Evolutionary conservation across 1,140 invertebrate species (phyloP), one percentile per base, ranked within the genome.

Genomic region (Philotrypesis tridentata): DNA sequence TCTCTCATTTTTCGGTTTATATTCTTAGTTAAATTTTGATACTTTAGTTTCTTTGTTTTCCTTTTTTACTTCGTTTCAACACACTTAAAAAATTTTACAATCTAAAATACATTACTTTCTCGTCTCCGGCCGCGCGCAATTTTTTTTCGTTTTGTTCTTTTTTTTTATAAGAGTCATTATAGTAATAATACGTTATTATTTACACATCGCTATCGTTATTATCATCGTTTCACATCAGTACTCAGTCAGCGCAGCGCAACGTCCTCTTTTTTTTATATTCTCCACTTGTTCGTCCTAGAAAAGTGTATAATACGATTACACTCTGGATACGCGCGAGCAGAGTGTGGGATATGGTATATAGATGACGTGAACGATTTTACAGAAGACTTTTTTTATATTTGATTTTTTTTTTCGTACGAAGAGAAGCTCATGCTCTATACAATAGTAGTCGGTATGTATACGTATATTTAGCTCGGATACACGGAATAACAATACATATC

Each of bases 81-180:
- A 70, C 43, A 71, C 31, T 79, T 79, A 71, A 71, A 79, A 78
- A 79, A 68, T 78, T 70, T 25, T 12, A n/a, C 25, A 71, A 79
- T 79, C 77, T 79, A 71, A 79, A 55, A 40, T 79, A 71, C 48
- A 8, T 79, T 79, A 79, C 29, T 71, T 72, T 61, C 48, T 55
- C 48, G 48, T 37, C 33, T 37, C 2, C 43, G 43, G 14, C 17
- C 17, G 17, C 17, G n/a, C n/a, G n/a, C n/a, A n/a, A 48, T 14
- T 2, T 17, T 48, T 48, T 17, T 48, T 17, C 43, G 43, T 37
- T 37, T 37, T 37, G 3, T 37, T 37, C 33, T 37, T 37, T 37
- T 37, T 37, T 37, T 9, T 37, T 9, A 9, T 37, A 48, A 48
- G 43, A 48, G 11, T n/a, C 48, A n/a, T n/a, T n/a, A n/a, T n/a